phyloP scores from a whole-genome alignment of 2,797 vertebrate genomes.

The Sciurus carolinensis region DNA sequence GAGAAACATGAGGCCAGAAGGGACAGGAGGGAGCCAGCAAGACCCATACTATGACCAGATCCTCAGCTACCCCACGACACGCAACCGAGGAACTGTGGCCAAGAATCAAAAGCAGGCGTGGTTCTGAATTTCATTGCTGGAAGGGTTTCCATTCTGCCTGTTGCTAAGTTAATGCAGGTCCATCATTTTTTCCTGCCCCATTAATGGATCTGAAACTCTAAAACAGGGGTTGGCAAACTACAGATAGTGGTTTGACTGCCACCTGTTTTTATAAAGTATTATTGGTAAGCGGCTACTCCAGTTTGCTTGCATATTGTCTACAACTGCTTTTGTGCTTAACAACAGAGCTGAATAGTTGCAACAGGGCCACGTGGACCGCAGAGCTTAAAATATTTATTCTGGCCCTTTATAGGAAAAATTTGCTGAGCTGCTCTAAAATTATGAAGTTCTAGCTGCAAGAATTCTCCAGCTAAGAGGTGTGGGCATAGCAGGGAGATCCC shows the following conservation, averaged over 20 bases:
- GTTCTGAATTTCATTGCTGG: rapidly evolving
- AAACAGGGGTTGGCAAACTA: neutral
- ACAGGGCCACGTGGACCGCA: neutral
- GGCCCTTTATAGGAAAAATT: neutral
- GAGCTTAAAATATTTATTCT: neutral
- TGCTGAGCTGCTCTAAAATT: neutral
- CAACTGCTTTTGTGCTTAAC: neutral
- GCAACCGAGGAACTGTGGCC: neutral
- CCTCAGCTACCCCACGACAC: neutral
- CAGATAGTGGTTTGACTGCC: neutral
- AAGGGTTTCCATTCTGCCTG: neutral
- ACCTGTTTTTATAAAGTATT: neutral
- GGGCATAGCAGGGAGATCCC: neutral
- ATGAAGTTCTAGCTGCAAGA: neutral
- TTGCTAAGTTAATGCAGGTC: neutral
- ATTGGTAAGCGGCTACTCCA: neutral
- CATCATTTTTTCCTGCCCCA: neutral
- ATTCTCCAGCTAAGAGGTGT: no score
- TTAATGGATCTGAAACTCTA: neutral
- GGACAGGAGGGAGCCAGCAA: no score
- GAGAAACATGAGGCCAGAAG: rapidly evolving
- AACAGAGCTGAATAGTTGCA: neutral
- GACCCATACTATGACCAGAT: neutral
- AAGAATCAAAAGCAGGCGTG: neutral
- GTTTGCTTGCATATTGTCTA: neutral